These are phyloP conservation scores for Arrhopalites spinosus DNA, from an alignment of 2,888 invertebrate species.

Conservation along the genomic window DNA sequence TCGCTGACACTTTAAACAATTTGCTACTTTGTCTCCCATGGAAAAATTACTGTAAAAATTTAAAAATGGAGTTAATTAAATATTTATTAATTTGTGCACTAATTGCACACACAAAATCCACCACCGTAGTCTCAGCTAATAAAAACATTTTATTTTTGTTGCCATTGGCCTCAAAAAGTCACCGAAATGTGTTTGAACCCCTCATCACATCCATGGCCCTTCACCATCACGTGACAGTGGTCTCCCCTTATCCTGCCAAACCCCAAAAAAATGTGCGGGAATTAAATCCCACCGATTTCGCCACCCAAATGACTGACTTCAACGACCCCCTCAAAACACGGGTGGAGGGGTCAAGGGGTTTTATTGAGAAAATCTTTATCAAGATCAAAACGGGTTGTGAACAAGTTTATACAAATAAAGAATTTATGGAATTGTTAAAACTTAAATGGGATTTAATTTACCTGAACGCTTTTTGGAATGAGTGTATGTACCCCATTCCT, in stretches of 20 bases:
- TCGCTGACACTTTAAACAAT: no score
- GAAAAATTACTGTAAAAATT: no score
- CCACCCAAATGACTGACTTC: background rate
- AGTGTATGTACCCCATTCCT: conserved; percentile 62
- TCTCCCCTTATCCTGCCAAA: conserved; percentile 61
- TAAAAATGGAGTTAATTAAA: no score
- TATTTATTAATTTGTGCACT: no score
- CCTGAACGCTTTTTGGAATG: conserved; percentile 60
- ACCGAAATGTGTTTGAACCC: conserved; percentile 53
- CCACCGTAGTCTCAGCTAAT: no score
- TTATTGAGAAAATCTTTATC: conserved; percentile 2
- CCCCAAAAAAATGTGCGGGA: conserved; percentile 47
- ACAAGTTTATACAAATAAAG: conserved; percentile 26
- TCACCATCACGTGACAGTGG: conserved; percentile 64
- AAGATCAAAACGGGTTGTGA: conserved; percentile 32
- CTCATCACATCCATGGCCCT: conserved; percentile 63
- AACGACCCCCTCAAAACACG: conserved; percentile 39
- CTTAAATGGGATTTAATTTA: conserved; percentile 56
- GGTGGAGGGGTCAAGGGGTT: conserved; percentile 23
- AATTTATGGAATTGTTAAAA: conserved; percentile 33
- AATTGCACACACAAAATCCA: no score
- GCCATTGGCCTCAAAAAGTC: conserved; percentile 45
- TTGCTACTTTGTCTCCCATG: no score
- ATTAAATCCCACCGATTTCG: conserved; percentile 35
- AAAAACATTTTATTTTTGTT: conserved; percentile 47